Base-by-base conservation (phyloP, 2,888 invertebrate genomes). In the Rotaria socialis region DNA sequence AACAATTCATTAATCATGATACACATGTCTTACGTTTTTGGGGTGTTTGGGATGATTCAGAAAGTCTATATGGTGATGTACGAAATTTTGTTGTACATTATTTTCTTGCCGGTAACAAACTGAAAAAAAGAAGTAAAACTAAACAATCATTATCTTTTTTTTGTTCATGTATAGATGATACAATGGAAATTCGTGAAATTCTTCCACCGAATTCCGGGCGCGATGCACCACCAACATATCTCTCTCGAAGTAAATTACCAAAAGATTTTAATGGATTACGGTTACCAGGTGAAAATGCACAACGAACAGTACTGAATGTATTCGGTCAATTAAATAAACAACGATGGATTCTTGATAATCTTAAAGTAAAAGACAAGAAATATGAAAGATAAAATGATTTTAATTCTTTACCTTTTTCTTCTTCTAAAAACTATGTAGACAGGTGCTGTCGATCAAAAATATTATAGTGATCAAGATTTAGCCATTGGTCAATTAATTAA, bases 31-130 rank as follows among this genome's bases (percentile, higher is more conserved):
- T 94, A 87, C 93, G 95, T 88, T 96, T 96, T 91, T 94, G 93
- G 89, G 96, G 94, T 27, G 95, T 94, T 90, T 96, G 96, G 96
- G 95, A 96, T 89, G 96, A 96, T 90, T 93, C 94, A 1, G 93
- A 93, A 22, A 93, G 93, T 0, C 93, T 94, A 89, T 94, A 94
- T 89, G 96, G 96, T 0, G 93, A 94, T 87, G 91, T 95, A 47
- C 94, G 96, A 88, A 92, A 94, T 89, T 91, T 96, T 87, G 94
- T 95, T 89, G 92, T 97, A 24, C 94, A 94, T 89, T 96, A 95
- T 90, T 96, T 94, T 91, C 92, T 96, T 84, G 94, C 95, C 0
- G 80, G 80, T 80, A 47, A 52, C 16, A 14, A 52, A 52, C 14
- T 22, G 47, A n/a, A 47, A 47, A 4, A 41, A 35, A 0, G 11